phyloP scores from a whole-genome alignment of 2,888 invertebrate genomes.

The Parnassius mnemosyne region DNA sequence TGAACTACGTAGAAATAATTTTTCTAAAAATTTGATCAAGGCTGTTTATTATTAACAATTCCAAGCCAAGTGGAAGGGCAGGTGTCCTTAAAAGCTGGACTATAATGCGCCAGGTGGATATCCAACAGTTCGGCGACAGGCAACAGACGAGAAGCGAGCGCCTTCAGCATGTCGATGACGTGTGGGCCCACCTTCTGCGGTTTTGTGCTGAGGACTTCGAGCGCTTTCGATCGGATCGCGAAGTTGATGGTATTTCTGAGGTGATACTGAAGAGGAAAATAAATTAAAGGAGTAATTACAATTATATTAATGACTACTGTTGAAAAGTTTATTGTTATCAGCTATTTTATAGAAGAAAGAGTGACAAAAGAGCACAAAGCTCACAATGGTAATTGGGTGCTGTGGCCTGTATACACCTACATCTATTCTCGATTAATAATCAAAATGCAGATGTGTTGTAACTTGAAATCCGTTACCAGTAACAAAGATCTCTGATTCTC shows the following conservation, averaged over 20 bases:
- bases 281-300: no score
- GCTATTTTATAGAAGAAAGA: no score
- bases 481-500: no score
- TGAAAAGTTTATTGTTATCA: no score
- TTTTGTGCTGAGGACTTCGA: conserved; percentile 56
- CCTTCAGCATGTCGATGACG: conserved; percentile 60
- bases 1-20: no score
- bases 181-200: conserved; percentile 59
- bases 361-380: no score
- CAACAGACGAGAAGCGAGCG: conserved; percentile 51
- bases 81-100: conserved; percentile 64
- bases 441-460: no score
- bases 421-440: no score
- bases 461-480: no score
- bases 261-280: conserved; percentile 49
- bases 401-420: no score
- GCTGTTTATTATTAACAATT: conserved; percentile 66
- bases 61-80: conserved; percentile 65
- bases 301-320: no score
- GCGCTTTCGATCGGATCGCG: conserved; percentile 46
- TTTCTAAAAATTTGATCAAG: conserved; percentile 27
- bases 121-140: conserved; percentile 64
- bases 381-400: no score
- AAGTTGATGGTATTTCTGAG: conserved; percentile 65
- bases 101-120: conserved; percentile 62